These are phyloP conservation scores for Caenorhabditis panamensis DNA, from an alignment of 2,888 invertebrate genomes.

Conservation along the genomic window DNA sequence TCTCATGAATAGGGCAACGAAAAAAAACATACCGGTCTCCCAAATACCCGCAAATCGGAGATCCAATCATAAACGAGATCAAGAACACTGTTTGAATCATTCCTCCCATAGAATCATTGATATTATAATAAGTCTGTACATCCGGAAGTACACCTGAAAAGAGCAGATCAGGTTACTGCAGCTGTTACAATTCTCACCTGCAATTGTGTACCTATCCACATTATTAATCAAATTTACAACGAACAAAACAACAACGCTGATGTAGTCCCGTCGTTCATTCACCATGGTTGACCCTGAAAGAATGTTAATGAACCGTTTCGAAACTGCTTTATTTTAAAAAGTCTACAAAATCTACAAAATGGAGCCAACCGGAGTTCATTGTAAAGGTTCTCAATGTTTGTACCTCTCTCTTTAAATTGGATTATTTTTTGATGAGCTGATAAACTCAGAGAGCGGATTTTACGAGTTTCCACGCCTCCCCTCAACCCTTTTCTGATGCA, in stretches of 20 bases:
- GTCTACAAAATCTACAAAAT: neutral
- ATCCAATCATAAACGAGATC: conserved; percentile 96
- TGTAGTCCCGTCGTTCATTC: conserved; percentile 60
- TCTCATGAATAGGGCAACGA: neutral
- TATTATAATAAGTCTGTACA: conserved; percentile 87
- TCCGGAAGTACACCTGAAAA: conserved; percentile 88
- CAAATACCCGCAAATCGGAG: conserved; percentile 96
- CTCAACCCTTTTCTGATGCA: conserved; percentile 7
- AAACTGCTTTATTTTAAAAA: neutral
- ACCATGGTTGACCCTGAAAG: conserved; percentile 59
- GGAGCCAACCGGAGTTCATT: neutral
- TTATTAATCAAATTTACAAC: conserved; percentile 97
- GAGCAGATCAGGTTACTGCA: neutral
- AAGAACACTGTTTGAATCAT: conserved; percentile 97
- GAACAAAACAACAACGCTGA: conserved; percentile 81
- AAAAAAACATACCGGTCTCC: conserved; percentile 88
- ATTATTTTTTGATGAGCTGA: conserved; percentile 36
- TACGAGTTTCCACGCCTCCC: conserved; percentile 59
- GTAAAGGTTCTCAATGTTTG: conserved; percentile 20
- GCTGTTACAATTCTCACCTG: conserved; percentile 85
- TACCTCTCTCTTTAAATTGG: conserved; percentile 28
- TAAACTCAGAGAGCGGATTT: conserved; percentile 44
- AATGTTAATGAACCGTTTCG: neutral
- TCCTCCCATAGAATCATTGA: conserved; percentile 90
- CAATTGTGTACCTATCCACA: conserved; percentile 97